Percentiles rank a stretch among this genome's conserved stretches.
Evolutionary conservation across 2,888 invertebrate species (phyloP).

Genomic region (Erebia palarica): DNA sequence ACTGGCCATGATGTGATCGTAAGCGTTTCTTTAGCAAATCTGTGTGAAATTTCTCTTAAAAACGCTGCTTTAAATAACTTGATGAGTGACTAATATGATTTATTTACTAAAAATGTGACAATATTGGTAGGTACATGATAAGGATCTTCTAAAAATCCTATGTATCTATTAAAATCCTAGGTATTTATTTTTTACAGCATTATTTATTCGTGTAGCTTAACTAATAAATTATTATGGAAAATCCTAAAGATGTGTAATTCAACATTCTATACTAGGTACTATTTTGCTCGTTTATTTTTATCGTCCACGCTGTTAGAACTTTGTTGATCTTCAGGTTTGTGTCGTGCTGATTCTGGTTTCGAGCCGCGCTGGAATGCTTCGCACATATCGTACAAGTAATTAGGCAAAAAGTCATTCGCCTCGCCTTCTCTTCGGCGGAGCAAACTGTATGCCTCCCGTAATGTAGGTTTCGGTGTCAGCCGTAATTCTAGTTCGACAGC

Average conservation of each 20-base stretch:
- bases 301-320: slow-evolving; percentile 41
- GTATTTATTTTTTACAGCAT: not conserved
- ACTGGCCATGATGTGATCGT: not conserved
- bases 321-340: slow-evolving; percentile 52
- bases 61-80: not conserved
- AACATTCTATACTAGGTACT: not conserved
- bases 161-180: not conserved
- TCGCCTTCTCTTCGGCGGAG: slow-evolving; percentile 75
- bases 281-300: slow-evolving; percentile 20
- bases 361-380: slow-evolving; percentile 74
- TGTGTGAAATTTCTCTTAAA: not conserved
- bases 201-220: not conserved
- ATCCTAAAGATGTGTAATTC: not conserved
- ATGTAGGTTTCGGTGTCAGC: slow-evolving; percentile 72
- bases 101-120: not conserved
- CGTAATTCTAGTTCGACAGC: slow-evolving; percentile 75
- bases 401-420: slow-evolving; percentile 70
- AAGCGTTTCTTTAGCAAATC: no score
- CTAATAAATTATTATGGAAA: no score
- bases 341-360: slow-evolving; percentile 66
- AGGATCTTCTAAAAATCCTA: not conserved
- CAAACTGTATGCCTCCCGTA: slow-evolving; percentile 74
- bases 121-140: not conserved
- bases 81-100: not conserved
- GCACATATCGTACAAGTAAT: slow-evolving; percentile 79